Conservation (phyloP, 2,888 invertebrate species). For the Lacanobia wlatinum region DNA sequence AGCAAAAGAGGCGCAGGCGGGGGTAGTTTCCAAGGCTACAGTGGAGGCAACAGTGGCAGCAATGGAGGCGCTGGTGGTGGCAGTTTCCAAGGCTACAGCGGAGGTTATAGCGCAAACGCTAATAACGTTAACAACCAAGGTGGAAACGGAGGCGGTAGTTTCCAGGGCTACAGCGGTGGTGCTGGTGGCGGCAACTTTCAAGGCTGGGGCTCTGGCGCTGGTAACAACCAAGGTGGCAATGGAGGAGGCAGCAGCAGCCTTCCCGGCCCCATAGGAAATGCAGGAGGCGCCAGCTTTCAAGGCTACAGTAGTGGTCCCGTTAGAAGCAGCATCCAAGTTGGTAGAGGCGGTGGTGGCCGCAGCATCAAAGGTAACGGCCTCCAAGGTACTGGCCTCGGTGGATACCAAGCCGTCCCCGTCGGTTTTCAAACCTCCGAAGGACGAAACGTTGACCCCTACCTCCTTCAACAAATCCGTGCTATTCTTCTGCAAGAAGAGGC, state of each 20-base stretch:
- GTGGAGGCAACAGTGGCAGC: too few species aligned
- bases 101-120: neutral
- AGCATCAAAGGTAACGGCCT: neutral
- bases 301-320: neutral
- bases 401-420: neutral
- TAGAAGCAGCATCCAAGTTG: neutral
- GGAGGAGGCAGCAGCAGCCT: neutral
- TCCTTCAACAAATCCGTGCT: constrained; percentile 26
- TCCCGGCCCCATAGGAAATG: neutral
- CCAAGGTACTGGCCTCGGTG: neutral
- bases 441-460: constrained; percentile 10
- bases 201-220: too few species aligned
- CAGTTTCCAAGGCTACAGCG: neutral
- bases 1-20: neutral
- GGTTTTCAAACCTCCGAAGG: constrained; percentile 29
- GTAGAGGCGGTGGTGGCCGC: neutral
- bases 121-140: neutral
- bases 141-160: neutral
- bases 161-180: neutral
- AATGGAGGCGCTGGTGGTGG: too few species aligned
- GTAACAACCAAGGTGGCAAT: too few species aligned
- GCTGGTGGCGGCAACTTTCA: too few species aligned
- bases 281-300: neutral
- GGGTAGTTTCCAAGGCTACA: neutral
- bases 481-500: constrained; percentile 24